Evolutionary conservation across 2,888 invertebrate genomes (phyloP), one percentile per base, ranked within the genome.

Genomic region (Balanococcus diminutus): DNA sequence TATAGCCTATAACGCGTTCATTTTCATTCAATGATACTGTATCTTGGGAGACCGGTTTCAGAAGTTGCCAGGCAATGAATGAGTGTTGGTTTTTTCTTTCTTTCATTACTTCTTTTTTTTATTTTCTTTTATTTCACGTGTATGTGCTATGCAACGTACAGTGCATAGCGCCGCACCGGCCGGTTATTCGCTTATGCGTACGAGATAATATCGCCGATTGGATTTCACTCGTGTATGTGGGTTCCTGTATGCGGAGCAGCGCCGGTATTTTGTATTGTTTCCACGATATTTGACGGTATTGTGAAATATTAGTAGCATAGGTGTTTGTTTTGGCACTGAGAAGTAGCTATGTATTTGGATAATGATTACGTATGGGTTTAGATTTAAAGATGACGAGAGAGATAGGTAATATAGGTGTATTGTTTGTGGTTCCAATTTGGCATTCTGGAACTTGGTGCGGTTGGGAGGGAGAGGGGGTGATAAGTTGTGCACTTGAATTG

Each of bases 21-120:
- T 67, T 67, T 67, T 67, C 67, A 67, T 67, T 67, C 67, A 67
- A 67, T 67, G 67, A 67, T 67, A 31, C 16, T 28, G 67, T 19
- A 67, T 67, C 25, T 56, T 51, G 56, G 56, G 67, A 67, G 67
- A 67, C 67, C 67, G 67, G 67, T 67, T 67, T 67, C 16, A 28
- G 67, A 4, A 16, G 56, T 22, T 19, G 22, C 22, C 8, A 19
- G 22, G 28, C 67, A 31, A 67, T 67, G 67, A 67, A 67, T 67
- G 67, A 67, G 16, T 67, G 28, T 16, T 46, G 5, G 2, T 46
- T 56, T 56, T 67, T 56, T 56, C 56, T 56, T 56, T 56, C 56
- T 22, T 16, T 46, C 2, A 2, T 16, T 46, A 46, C 11, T 61
- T 61, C 11, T 46, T 46, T 46, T 14, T 46, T 42, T 36, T 42